Base-by-base conservation (phyloP, 2,113 vertebrate genomes). In the Vulpes lagopus region DNA sequence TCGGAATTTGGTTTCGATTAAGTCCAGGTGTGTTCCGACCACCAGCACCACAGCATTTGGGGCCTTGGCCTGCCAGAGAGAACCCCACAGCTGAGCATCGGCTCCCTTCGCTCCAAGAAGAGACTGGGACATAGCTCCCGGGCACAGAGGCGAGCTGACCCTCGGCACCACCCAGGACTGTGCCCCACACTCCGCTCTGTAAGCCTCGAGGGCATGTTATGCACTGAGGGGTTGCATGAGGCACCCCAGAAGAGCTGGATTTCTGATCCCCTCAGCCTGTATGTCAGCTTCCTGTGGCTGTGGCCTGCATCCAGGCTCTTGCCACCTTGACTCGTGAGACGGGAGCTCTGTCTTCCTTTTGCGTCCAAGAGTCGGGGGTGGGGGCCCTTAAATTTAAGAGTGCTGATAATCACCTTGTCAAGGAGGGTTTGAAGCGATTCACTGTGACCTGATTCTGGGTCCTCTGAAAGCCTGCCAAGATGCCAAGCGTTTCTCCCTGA, bases 1-100 rank as follows among this genome's bases (percentile, higher is more conserved):
- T 0, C 99, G 99, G 97, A 99, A 99, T 94, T 99, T 99, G 0
- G 98, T 99, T 84, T 99, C 99, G 0, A 99, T 99, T 67, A 99
- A 98, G 98, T 99, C 99, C 97, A 99, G 98, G 98, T 99, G 99
- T 0, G 99, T 99, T 83, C 99, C 99, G 0, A 99, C 99, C 71
- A 99, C 99, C 89, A 99, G 89, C 97, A 99, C 99, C 2, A 99
- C 99, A 0, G 99, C 99, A 84, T 99, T 99, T 0, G 99, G 99
- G 55, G 99, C 99, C 64, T 99, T 99, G 19, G 99, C 99, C 99
- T 99, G 95, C 0, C 90, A 80, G 64, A 85, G 83, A 96, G 88
- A 94, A 67, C 19, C 19, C 2, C 2, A 51, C 2, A 1, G 11
- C 60, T 90, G 90, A 90, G 62, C 30, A 14, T 19, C 2, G 0